phyloP scores from a whole-genome alignment of 2,888 invertebrate genomes.

The Boloria selene region DNA sequence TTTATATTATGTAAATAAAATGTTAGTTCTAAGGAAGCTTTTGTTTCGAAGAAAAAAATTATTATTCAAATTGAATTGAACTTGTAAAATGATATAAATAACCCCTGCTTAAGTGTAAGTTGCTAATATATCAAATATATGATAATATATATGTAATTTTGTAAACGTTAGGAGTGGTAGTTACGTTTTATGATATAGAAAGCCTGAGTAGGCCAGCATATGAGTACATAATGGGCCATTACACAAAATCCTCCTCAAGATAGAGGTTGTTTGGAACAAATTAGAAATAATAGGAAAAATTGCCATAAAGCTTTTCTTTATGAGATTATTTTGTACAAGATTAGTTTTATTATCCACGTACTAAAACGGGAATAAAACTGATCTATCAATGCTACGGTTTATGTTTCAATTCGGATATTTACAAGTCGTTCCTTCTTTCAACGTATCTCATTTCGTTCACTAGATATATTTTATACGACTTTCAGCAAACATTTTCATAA shows the following conservation, averaged over 20 bases:
- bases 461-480: not conserved
- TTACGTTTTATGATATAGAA: constrained; percentile 32
- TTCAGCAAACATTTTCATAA: no score
- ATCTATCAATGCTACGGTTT: constrained; percentile 12
- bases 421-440: not conserved
- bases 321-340: constrained; percentile 35
- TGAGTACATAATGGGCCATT: constrained; percentile 38
- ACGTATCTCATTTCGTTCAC: not conserved
- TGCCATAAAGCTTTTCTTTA: constrained; percentile 37
- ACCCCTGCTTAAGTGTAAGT: no score
- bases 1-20: no score
- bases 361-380: constrained; percentile 21
- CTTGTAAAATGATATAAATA: no score
- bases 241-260: constrained; percentile 24
- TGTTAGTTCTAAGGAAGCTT: no score
- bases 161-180: constrained; percentile 13
- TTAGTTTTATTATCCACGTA: constrained; percentile 38
- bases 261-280: constrained; percentile 36
- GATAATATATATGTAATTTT: constrained; percentile 4
- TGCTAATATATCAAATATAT: not conserved
- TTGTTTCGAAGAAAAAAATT: no score
- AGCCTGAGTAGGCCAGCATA: constrained; percentile 26
- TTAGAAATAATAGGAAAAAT: constrained; percentile 40
- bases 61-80: no score
- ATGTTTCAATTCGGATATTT: constrained; percentile 8